These are phyloP conservation scores for Saguinus imperator DNA, from an alignment of 2,113 vertebrate genomes.

Conservation along the genomic window DNA sequence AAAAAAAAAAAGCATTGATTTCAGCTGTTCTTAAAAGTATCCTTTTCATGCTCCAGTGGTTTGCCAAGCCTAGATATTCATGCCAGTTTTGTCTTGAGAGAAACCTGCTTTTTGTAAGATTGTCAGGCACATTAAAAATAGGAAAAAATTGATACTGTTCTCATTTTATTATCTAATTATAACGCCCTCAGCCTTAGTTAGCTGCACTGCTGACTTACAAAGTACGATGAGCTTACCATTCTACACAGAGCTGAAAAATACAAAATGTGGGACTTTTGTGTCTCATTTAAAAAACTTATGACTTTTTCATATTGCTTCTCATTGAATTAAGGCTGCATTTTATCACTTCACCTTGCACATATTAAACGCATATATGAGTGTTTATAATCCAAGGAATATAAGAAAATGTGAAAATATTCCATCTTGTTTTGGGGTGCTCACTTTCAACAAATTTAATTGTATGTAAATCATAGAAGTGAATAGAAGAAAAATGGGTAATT, in stretches of 20 bases:
- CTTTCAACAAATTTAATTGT: not conserved
- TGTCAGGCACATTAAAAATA: not conserved
- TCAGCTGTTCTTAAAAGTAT: conserved; percentile 10
- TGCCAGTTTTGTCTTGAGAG: conserved; percentile 14
- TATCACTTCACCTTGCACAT: not conserved
- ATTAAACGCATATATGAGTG: not conserved
- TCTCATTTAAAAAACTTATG: not conserved
- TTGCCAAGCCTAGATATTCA: not conserved
- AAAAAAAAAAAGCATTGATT: not conserved
- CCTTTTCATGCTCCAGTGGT: not conserved
- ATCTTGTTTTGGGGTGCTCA: not conserved
- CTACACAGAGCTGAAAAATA: not conserved
- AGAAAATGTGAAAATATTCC: not conserved
- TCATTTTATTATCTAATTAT: conserved; percentile 51
- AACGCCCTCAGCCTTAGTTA: not conserved
- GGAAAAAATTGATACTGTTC: not conserved
- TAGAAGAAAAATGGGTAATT: not conserved
- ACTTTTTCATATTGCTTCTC: not conserved
- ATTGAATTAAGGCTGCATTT: not conserved
- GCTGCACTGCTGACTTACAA: not conserved
- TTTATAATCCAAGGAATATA: not conserved
- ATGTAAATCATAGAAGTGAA: not conserved
- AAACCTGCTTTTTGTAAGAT: conserved; percentile 47
- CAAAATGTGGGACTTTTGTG: not conserved
- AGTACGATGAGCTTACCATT: not conserved